phyloP scores from a whole-genome alignment of 1,140 invertebrate genomes.

The Drosophila bifasciata region DNA sequence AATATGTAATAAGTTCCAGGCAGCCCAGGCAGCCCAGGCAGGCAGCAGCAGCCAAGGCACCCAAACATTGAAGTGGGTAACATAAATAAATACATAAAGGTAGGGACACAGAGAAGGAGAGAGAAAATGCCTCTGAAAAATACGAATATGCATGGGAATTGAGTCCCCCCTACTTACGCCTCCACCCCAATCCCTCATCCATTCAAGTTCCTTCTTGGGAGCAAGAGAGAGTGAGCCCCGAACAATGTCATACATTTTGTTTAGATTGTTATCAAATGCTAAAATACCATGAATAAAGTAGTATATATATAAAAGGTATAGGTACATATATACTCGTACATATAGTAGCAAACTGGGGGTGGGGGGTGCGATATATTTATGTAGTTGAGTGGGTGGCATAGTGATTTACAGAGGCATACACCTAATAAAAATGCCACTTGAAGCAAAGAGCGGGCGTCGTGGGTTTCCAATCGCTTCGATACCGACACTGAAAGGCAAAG shows the following conservation, averaged over 20 bases:
- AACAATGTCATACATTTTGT: conserved; percentile 79
- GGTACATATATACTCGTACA: conserved; percentile 23
- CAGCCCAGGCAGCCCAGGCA: conserved; percentile 27
- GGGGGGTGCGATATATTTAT: not conserved
- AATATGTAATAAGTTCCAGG: conserved; percentile 77
- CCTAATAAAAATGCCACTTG: conserved; percentile 50
- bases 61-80: conserved; percentile 52
- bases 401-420: conserved; percentile 66
- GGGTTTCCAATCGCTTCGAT: conserved; percentile 25
- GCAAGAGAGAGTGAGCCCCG: conserved; percentile 32
- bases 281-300: conserved; percentile 76
- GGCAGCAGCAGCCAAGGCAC: conserved; percentile 15
- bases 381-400: conserved; percentile 41
- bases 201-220: too few species aligned
- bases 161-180: conserved; percentile 19
- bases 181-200: too few species aligned
- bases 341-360: not conserved
- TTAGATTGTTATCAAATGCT: conserved; percentile 78
- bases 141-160: conserved; percentile 58
- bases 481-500: conserved; percentile 11
- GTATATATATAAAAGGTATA: conserved; percentile 24
- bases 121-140: conserved; percentile 7
- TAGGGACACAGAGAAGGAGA: conserved; percentile 7
- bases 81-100: conserved; percentile 63
- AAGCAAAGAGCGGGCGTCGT: conserved; percentile 45